Base-by-base conservation (phyloP, 1,140 invertebrate genomes). In the Neuroterus valhalla region DNA sequence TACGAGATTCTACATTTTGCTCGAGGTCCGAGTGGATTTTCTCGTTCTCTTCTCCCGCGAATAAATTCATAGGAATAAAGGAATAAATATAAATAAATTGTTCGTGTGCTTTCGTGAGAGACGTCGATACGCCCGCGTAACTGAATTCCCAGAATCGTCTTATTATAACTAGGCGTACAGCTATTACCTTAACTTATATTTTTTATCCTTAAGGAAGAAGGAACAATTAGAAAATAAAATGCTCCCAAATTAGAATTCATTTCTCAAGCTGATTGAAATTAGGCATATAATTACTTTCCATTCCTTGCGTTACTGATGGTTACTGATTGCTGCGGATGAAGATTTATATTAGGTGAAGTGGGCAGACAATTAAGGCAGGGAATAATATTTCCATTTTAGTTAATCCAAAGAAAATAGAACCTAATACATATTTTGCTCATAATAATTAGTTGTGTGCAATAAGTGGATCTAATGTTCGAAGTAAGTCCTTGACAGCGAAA, bases 81-180 rank as follows among this genome's bases (percentile, higher is more conserved):
- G 81, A 84, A 84, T 85, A 84, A 84, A 84, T 84, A 78, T 79
- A 80, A 86, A 81, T 84, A 81, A 81, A 82, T 83, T 78, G 81
- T 71, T 78, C 70, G 79, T 77, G 77, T 78, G 74, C 72, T 74
- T 80, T 75, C 75, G 76, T 74, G 76, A 76, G 77, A 79, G 80
- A 78, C 69, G 43, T 74, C 55, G 17, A n/a, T 21, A 52, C 26
- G 77, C 50, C n/a, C 45, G 23, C 52, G 52, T 38, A 17, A 44
- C 12, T 62, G 77, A 78, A 71, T 81, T 79, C 73, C 74, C 45
- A 75, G 77, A 78, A 78, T 79, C 77, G 68, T 76, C 23, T 62
- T 31, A 42, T 72, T 70, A 82, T 82, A 71, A 83, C 78, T 76
- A 79, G 78, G 75, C 81, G 74, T 70, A 76, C 70, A 72, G 66